Evolutionary conservation across 2,113 vertebrate species (phyloP).

Genomic region (Aplodontia rufa): DNA sequence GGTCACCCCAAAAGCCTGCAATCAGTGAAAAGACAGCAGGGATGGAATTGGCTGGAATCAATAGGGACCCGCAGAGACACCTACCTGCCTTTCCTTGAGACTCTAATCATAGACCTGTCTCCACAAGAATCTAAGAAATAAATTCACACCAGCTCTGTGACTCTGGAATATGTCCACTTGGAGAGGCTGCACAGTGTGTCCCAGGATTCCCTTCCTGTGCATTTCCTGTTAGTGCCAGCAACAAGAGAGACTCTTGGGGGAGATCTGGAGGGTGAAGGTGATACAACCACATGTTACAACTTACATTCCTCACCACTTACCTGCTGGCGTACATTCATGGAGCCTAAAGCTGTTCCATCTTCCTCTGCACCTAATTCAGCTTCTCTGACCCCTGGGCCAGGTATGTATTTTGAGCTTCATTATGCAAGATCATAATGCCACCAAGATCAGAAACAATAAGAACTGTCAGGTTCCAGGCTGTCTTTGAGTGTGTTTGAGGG

Average conservation of each 20-base stretch:
- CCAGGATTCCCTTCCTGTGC: not conserved
- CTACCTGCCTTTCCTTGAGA: not conserved
- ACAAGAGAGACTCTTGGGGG: too few relatives aligned
- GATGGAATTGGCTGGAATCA: not conserved
- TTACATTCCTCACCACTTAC: accelerated
- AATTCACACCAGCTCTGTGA: not conserved
- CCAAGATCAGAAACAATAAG: not conserved
- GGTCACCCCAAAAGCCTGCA: not conserved
- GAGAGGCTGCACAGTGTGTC: accelerated
- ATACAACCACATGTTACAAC: accelerated
- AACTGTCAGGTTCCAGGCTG: not conserved
- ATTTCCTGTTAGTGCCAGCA: not conserved
- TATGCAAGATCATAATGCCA: not conserved
- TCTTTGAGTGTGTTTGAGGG: accelerated
- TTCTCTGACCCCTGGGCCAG: not conserved
- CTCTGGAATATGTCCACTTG: not conserved
- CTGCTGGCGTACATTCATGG: not conserved
- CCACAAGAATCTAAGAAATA: not conserved
- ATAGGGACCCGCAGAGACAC: not conserved
- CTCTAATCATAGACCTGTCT: not conserved
- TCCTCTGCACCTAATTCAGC: not conserved
- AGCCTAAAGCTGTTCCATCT: not conserved
- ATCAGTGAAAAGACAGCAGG: too few relatives aligned
- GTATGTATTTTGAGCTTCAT: not conserved
- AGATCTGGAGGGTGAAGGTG: not conserved